These are phyloP conservation scores for Orthosia cruda DNA, from an alignment of 2,888 invertebrate genomes.

Conservation along the genomic window DNA sequence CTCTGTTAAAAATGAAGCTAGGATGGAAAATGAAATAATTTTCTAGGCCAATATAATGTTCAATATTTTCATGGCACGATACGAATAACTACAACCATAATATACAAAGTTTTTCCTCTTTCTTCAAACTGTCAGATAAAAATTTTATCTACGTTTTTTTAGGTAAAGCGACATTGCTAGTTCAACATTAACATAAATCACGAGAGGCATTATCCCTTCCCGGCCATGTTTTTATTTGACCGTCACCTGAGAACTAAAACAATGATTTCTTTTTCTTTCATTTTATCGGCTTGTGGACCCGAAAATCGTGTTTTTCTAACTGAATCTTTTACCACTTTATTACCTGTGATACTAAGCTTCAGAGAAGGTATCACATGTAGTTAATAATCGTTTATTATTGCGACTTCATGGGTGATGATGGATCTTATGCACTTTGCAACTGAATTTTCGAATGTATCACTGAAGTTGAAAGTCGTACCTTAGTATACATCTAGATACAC, in stretches of 20 bases:
- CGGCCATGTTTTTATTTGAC: constrained; percentile 51
- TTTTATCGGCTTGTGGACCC: constrained; percentile 42
- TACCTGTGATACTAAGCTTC: not conserved
- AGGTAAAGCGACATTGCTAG: constrained; percentile 43
- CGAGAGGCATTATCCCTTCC: constrained; percentile 51
- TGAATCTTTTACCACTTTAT: constrained; percentile 11
- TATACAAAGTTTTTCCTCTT: constrained; percentile 18
- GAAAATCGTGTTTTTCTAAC: constrained; percentile 38
- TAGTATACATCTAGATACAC: too few relatives aligned
- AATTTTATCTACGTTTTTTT: constrained; percentile 29
- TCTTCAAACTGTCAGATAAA: constrained; percentile 22
- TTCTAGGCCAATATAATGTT: not conserved
- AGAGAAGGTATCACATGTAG: not conserved
- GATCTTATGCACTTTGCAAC: not conserved
- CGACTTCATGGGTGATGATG: not conserved
- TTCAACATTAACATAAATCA: constrained; percentile 61
- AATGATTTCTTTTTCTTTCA: constrained; percentile 49
- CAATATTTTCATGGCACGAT: constrained; percentile 5
- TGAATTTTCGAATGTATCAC: not conserved
- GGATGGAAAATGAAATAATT: not conserved
- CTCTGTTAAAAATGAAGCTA: constrained; percentile 5
- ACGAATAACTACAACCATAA: not conserved
- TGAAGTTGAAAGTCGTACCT: not conserved
- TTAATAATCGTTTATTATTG: not conserved
- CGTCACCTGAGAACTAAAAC: constrained; percentile 48